Evolutionary conservation across 2,888 invertebrate species (phyloP), one percentile per base, ranked within the genome.

Genomic region (Papilio elwesi): DNA sequence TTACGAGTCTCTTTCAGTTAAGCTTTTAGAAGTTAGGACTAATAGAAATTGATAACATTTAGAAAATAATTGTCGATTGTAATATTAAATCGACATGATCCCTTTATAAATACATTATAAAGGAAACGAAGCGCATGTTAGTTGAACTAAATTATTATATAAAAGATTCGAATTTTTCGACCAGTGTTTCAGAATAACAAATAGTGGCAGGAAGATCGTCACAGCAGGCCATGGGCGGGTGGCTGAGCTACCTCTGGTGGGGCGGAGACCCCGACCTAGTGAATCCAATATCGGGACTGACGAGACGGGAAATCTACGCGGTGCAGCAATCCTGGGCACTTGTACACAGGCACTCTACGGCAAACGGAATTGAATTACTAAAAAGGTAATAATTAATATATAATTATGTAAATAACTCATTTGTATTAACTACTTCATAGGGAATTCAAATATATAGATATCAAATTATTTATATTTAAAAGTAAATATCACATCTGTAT

Each of bases 181-280:
- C 64, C 74, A 72, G 72, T 72, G 62, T 71, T 74, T 67, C 82
- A 90, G 90, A 72, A 68, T 68, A 26, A 64, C 53, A 13, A 72
- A 16, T 68, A 47, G 67, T 13, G 63, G 7, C 16, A 68, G 52
- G 59, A 48, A 43, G 13, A 43, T 49, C 15, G 38, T 70, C 13
- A 26, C 26, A 26, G 7, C 64, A 49, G 15, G 82, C 80, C 75
- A 94, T 94, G 93, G 93, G 93, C 71, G 82, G 88, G 68, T 89
- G 90, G 89, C 76, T 93, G 75, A 92, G 90, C 81, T 89, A 89
- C 79, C 76, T 93, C 59, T 92, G 92, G 92, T 91, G 90, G 87
- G 90, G 91, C 10, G 89, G 89, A 3, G 86, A 90, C 79, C 91
- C 92, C 7, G 91, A 92, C 78, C 81, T 74, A 47, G 83, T 81